Percentiles rank a stretch among this genome's conserved stretches.
Evolutionary conservation across 2,797 vertebrate genomes (phyloP).

Genomic region (Percopsis omiscomaycus): DNA sequence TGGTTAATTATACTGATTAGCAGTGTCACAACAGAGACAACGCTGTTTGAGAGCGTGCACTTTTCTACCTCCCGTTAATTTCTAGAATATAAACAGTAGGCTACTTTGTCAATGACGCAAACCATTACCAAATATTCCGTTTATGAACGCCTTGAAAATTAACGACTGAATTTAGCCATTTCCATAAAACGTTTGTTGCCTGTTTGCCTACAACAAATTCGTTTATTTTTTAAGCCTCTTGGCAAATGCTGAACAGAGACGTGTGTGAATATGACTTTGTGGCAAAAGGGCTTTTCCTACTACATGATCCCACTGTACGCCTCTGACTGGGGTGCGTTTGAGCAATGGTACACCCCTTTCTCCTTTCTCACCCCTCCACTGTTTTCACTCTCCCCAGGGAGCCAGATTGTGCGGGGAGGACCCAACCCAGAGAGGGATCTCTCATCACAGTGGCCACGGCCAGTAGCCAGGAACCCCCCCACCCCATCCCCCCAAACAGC

Average conservation of each 20-base stretch:
- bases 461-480: neutral
- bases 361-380: neutral
- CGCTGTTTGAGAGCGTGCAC: slow-evolving; percentile 2
- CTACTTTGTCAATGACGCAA: neutral
- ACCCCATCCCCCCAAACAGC: neutral
- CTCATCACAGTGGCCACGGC: neutral
- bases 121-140: neutral
- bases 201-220: no score
- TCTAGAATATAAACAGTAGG: neutral
- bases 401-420: neutral
- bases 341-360: slow-evolving; percentile 24
- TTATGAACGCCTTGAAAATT: neutral
- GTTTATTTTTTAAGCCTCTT: slow-evolving; percentile 2
- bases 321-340: slow-evolving; percentile 33
- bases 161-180: neutral
- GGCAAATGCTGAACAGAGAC: slow-evolving; percentile 25
- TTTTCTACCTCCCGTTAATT: slow-evolving; percentile 1
- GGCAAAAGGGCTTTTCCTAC: slow-evolving; percentile 37
- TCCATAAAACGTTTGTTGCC: neutral
- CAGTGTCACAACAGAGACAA: slow-evolving; percentile 17
- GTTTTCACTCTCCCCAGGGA: neutral
- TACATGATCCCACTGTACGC: slow-evolving; percentile 52
- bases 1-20: slow-evolving; percentile 43
- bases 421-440: neutral
- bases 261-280: slow-evolving; percentile 5